Evolutionary conservation across 2,888 invertebrate species (phyloP), one percentile per base, ranked within the genome.

Genomic region (Drosophila mimica): DNA sequence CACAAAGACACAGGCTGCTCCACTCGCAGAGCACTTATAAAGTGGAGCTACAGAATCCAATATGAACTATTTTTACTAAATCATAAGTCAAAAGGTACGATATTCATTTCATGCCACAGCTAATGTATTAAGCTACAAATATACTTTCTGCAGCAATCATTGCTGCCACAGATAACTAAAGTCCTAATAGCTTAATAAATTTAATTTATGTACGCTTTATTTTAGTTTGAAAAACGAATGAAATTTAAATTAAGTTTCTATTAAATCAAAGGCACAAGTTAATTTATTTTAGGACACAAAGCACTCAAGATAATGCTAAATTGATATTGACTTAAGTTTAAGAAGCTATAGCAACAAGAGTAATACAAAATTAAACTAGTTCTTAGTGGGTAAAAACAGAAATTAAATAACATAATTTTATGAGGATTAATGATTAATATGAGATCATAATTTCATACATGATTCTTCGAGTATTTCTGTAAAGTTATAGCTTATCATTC

Each of bases 1-100:
- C 36, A n/a, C 61, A 43, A 15, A 31, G 48, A 59, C 54, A 59
- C 43, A 58, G n/a, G 53, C 57, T 17, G 15, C 56, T 25, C 46
- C 20, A n/a, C 11, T 20, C 48, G n/a, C 31, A 57, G 20, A 36
- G 61, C 30, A 60, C 51, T 34, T n/a, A 52, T 20, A 43, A 13
- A 56, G 20, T 20, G 31, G n/a, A 49, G 4, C 61, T 17, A 17
- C 7, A 40, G 6, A 6, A 11, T 11, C n/a, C 6, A 46, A 30
- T 17, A 20, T 15, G 5, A 63, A 20, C 31, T 13, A 20, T 43
- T 40, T 31, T 15, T 25, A 28, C n/a, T n/a, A 34, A 36, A 13
- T 25, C 51, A 63, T 52, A 34, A 52, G 38, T 33, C 38, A 25
- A 31, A 38, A 48, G 15, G 6, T 33, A 34, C 4, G 1, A 36